Evolutionary conservation across 2,113 vertebrate species (phyloP), one percentile per base, ranked within the genome.

Genomic region (Lagenorhynchus albirostris): DNA sequence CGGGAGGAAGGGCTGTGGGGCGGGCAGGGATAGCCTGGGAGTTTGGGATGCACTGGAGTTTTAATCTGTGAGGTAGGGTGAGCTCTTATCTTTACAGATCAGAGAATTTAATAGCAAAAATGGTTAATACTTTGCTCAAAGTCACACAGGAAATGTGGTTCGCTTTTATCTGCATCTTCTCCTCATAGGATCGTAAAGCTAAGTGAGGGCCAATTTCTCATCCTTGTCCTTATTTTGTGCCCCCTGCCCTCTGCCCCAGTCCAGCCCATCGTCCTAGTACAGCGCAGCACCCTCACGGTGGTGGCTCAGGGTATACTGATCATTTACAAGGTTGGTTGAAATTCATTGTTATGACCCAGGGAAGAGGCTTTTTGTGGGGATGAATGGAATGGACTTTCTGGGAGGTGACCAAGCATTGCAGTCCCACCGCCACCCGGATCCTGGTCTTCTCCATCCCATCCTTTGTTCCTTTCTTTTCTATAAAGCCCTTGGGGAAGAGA

Each of bases 41-140:
- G 55, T 58, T 58, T 58, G 55, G 68, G 65, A 58, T 58, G 18
- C 18, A 58, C 55, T 58, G 44, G 15, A 38, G 70, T 11, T 38
- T 29, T 53, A 68, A 70, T 33, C 41, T 73, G 76, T 29, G 21
- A 36, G 15, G n/a, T 14, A 31, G 20, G 11, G 21, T 44, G 9
- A 26, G 50, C 68, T 79, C 70, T 53, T 65, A 20, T 50, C 44
- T 79, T 90, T 44, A 80, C 13, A 92, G 71, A 53, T 53, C 21
- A 76, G 81, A 29, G n/a, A 93, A 83, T 58, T 96, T 91, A 89
- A 96, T 60, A 96, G 60, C 31, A 91, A 84, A 91, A 65, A 12
- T 89, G 47, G 25, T 11, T 41, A 82, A 58, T 74, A 21, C 38
- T 36, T 90, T 31, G 23, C 82, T 65, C 41, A 38, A 79, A 95